Base-by-base conservation (phyloP, 2,797 vertebrate genomes). In the Crypturellus tataupa region DNA sequence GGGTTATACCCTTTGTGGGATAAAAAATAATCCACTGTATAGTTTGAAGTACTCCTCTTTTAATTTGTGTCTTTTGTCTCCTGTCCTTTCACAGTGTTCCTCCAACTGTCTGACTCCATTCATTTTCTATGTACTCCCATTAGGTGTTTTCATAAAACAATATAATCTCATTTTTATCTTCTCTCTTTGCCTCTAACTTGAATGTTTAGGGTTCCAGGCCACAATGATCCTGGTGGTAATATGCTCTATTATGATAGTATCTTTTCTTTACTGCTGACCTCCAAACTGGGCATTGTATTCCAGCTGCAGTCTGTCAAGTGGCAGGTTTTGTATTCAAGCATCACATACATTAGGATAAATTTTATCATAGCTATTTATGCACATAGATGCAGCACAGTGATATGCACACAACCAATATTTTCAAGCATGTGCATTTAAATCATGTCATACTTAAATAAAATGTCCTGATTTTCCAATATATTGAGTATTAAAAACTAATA, bases 311-410 rank as follows among this genome's bases (percentile, higher is more conserved):
- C 16, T 55, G 56, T 8, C 2, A 51, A 72, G 53, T n/a, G 2
- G 27, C 4, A 14, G 3, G 11, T 65, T 79, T 49, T 23, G 6
- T 46, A 4, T 23, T 25, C 1, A 0, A 42, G 4, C 60, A 27
- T 67, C 0, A 7, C 37, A 83, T 9, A 3, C 70, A 39, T 67
- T 85, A 49, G 12, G 47, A 49, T 49, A 49, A 49, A 25, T 49
- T 25, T 49, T 49, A 49, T 24, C 47, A 49, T 25, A 49, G 6
- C 24, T 49, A 49, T 49, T 49, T 49, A 25, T 68, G n/a, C 16
- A 64, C 6, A 13, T 37, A 64, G 13, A 60, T 20, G 62, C 1
- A 51, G 53, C 29, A 35, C 33, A 69, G 33, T 40, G 21, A 56
- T n/a, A 37, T 1, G 14, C 37, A 65, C 3, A 65, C 1, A 53